Percentiles rank a stretch among this genome's conserved stretches.
These are phyloP conservation scores for Metopolophium dirhodum DNA, from an alignment of 1,140 invertebrate species.

Conservation along the genomic window DNA sequence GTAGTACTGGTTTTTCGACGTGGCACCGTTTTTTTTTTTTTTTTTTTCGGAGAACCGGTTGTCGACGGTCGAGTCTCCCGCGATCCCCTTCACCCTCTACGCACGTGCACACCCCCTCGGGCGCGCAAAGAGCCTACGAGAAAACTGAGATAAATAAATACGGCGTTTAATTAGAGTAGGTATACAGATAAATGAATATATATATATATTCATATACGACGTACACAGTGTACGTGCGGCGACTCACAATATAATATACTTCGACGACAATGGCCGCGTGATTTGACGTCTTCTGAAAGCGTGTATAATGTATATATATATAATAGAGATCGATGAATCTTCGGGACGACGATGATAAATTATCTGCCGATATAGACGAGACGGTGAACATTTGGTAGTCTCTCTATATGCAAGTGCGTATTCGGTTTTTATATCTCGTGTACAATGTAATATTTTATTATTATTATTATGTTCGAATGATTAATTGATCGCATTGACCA, in stretches of 20 bases:
- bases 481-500: not conserved
- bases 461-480: not conserved
- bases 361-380: not conserved
- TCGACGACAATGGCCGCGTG: not conserved
- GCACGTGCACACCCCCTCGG: not conserved
- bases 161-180: conserved; percentile 45
- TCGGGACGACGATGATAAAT: conserved; percentile 40
- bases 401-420: not conserved
- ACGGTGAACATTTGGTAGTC: not conserved
- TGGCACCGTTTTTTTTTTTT: conserved; percentile 20
- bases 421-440: not conserved
- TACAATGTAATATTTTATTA: not conserved
- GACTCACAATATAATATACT: not conserved
- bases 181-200: not conserved
- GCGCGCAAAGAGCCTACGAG: not conserved
- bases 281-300: conserved; percentile 35
- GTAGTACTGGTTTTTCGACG: conserved; percentile 21
- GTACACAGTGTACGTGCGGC: not conserved
- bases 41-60: conserved; percentile 41
- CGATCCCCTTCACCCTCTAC: not conserved
- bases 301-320: not conserved
- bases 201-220: not conserved
- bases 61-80: not conserved
- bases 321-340: conserved; percentile 42
- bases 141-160: not conserved